Evolutionary conservation across 2,888 invertebrate genomes (phyloP).

Genomic region (Zele albiditarsus): DNA sequence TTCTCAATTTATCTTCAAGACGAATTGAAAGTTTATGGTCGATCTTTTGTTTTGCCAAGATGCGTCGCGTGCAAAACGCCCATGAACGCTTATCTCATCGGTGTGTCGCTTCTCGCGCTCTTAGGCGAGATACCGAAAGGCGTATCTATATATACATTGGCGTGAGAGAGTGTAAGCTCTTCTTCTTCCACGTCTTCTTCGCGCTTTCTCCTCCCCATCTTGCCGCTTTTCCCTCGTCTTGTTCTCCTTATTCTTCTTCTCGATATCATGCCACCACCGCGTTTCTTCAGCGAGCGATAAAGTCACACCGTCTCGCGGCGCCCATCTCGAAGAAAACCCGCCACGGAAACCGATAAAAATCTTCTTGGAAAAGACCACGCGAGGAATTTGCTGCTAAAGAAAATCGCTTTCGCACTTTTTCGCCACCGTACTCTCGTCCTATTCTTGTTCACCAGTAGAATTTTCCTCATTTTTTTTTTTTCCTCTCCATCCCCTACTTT

Average conservation of each 20-base stretch:
- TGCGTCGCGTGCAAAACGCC: background rate
- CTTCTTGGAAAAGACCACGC: constrained; percentile 26
- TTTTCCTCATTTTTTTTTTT: background rate
- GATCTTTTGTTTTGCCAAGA: constrained; percentile 34
- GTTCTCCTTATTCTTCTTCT: constrained; percentile 23
- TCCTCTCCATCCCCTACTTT: background rate
- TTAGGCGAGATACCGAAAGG: constrained; percentile 22
- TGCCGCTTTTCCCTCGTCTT: constrained; percentile 6
- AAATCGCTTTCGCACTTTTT: constrained; percentile 38
- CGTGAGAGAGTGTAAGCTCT: constrained; percentile 43
- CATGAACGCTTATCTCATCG: constrained; percentile 24
- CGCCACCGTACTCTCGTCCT: constrained; percentile 6
- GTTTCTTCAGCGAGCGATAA: constrained; percentile 49
- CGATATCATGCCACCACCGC: constrained; percentile 40
- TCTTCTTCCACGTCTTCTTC: constrained; percentile 37
- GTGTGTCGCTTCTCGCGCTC: constrained; percentile 2
- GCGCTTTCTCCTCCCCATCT: constrained; percentile 17
- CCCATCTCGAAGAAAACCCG: constrained; percentile 21
- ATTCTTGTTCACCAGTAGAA: constrained; percentile 9
- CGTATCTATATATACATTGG: constrained; percentile 31
- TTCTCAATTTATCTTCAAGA: constrained; percentile 32
- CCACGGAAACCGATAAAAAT: constrained; percentile 32
- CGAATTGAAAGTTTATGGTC: constrained; percentile 35
- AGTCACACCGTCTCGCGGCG: constrained; percentile 27
- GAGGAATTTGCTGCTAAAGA: constrained; percentile 33